These are phyloP conservation scores for Chironomus striatipennis DNA, from an alignment of 1,140 invertebrate species.

Conservation along the genomic window DNA sequence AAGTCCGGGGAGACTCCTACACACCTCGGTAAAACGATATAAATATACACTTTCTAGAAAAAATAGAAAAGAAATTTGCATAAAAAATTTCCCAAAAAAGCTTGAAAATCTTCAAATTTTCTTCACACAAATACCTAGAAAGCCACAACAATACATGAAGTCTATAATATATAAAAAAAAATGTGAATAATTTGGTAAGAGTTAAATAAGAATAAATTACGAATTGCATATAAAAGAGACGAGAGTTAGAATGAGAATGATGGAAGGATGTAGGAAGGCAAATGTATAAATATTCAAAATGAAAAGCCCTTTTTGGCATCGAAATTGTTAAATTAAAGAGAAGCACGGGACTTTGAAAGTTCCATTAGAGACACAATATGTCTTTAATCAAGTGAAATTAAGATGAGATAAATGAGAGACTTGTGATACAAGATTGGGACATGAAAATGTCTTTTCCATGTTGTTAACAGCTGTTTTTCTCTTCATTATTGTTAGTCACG, in stretches of 20 bases:
- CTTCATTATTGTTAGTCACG: conserved; percentile 5
- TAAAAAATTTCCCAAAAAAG: not conserved
- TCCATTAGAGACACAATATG: not conserved
- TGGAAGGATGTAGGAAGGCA: not conserved
- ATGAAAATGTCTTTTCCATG: conserved; percentile 9
- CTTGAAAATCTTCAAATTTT: not conserved
- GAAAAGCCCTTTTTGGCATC: not conserved
- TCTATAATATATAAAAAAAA: no score
- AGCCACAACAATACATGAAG: not conserved
- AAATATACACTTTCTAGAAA: no score
- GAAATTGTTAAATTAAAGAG: not conserved
- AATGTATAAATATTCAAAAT: conserved; percentile 1
- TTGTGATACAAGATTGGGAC: not conserved
- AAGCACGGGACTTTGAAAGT: no score
- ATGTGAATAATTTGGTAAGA: not conserved
- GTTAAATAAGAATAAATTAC: not conserved
- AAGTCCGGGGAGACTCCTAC: no score
- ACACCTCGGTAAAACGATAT: no score
- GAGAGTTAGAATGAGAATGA: no score
- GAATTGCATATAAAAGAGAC: not conserved
- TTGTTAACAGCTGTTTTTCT: conserved; percentile 11
- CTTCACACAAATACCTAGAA: not conserved
- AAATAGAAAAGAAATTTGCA: not conserved
- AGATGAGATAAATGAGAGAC: not conserved
- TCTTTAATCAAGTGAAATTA: not conserved